Conservation (phyloP, 2,888 invertebrate species). For the Nasonovia ribisnigri region DNA sequence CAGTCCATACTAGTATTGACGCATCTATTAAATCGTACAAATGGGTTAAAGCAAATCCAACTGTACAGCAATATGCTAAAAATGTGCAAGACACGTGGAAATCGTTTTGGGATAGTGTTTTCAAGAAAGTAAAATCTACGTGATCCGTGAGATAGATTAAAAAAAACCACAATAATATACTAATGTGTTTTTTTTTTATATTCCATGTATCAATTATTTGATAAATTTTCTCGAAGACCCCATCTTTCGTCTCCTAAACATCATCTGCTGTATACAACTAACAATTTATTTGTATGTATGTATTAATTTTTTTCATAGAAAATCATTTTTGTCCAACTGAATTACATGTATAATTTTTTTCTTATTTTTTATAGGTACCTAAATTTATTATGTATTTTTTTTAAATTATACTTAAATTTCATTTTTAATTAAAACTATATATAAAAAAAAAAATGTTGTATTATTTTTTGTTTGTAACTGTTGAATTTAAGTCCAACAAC, state of each 20-base stretch:
- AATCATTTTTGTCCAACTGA: slow-evolving; percentile 51
- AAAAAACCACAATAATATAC: slow-evolving; percentile 8
- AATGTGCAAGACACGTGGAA: slow-evolving; percentile 34
- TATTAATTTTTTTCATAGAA: slow-evolving; percentile 48
- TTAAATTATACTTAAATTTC: slow-evolving; percentile 58
- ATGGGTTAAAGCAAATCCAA: slow-evolving; percentile 60
- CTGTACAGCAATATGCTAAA: slow-evolving; percentile 55
- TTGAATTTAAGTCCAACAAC: slow-evolving; percentile 46
- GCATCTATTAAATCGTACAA: slow-evolving; percentile 58
- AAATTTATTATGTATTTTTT: slow-evolving; percentile 52
- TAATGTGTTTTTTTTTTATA: slow-evolving; percentile 22
- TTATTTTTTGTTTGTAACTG: slow-evolving; percentile 48
- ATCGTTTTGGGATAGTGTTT: slow-evolving; percentile 61
- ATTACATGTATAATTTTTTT: slow-evolving; percentile 55
- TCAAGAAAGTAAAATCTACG: slow-evolving; percentile 62
- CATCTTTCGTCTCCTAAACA: slow-evolving; percentile 28
- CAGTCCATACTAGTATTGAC: slow-evolving; percentile 43
- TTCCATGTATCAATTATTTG: slow-evolving; percentile 48
- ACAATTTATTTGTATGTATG: slow-evolving; percentile 23
- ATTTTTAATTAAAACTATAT: slow-evolving; percentile 56
- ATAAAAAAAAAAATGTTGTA: slow-evolving; percentile 38
- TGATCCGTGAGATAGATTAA: slow-evolving; percentile 36
- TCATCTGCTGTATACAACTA: slow-evolving; percentile 48
- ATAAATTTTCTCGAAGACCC: slow-evolving; percentile 7
- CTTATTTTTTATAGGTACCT: slow-evolving; percentile 53